A percentile compares a stretch with the other conserved stretches of the same genome.
phyloP scores from a whole-genome alignment of 2,797 vertebrate genomes.

The Myotis findleyi region DNA sequence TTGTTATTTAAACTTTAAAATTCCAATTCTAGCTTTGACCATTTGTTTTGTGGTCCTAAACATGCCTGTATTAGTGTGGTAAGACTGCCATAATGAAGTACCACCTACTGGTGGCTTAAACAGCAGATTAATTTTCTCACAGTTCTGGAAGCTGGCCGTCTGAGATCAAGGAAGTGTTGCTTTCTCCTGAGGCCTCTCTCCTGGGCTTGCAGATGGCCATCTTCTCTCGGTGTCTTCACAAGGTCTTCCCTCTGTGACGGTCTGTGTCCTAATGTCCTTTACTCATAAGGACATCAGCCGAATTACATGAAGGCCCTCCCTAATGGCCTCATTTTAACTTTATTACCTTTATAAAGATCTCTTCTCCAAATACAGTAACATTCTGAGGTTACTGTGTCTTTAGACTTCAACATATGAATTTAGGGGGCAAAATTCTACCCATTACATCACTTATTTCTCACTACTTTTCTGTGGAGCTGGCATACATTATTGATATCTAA shows the following conservation, averaged over 20 bases:
- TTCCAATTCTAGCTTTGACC: neutral
- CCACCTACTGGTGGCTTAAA: too few species aligned
- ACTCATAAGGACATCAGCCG: neutral
- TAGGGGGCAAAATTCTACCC: neutral
- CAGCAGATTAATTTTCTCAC: neutral
- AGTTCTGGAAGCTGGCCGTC: neutral
- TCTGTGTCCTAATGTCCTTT: neutral
- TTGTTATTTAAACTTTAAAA: slow-evolving; percentile 35
- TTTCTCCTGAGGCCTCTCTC: neutral
- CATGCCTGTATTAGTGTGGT: neutral
- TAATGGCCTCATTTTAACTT: slow-evolving; percentile 19
- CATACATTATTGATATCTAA: slow-evolving; percentile 14
- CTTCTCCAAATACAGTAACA: slow-evolving; percentile 14
- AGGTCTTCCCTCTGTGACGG: neutral
- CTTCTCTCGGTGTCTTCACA: neutral
- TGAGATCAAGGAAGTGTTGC: neutral
- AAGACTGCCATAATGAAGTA: neutral
- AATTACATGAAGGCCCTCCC: neutral
- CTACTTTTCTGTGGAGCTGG: neutral
- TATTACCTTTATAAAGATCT: slow-evolving; percentile 13
- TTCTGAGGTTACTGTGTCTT: neutral
- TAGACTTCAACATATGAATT: neutral
- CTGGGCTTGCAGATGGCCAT: neutral
- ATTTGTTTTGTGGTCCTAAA: neutral
- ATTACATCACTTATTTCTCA: neutral